Evolutionary conservation across 2,797 vertebrate species (phyloP), one percentile per base, ranked within the genome.

Genomic region (Gobio occitaniae): DNA sequence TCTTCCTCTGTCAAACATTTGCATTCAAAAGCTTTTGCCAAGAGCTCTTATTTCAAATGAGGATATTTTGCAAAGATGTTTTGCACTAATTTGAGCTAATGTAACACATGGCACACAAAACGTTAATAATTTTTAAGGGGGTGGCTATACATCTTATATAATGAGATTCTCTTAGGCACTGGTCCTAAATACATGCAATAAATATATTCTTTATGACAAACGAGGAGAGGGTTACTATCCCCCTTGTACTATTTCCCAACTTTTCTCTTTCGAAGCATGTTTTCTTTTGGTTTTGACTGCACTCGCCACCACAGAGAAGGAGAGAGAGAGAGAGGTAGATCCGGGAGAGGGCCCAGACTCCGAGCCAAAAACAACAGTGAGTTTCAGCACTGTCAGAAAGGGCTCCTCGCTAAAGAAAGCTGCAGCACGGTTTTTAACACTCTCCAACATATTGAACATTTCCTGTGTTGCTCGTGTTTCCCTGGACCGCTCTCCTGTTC

Each of bases 391-490:
- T 63, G 86, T 81, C 77, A 85, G 89, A 89, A 90, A 90, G 88
- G 83, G 89, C 87, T 92, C 87, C 89, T 90, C 48, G 41, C 84
- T 82, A 87, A 86, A 86, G 83, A 84, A 89, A 89, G 84, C 86
- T 80, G 47, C 86, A 65, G 83, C 90, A 89, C 87, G 44, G 90
- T 85, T 90, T 78, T 90, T 88, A 89, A 91, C 88, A 68, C 90
- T 87, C 89, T 87, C 80, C 92, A 92, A 94, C 94, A 94, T 93
- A 93, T 91, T 85, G 89, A 93, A 95, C 94, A 95, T 94, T 95
- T 95, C 94, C 94, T 94, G 93, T 92, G 89, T 92, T 91, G 89
- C 90, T 90, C 85, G 48, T 90, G 90, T 93, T 93, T 93, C 91
- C 90, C 90, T 88, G 86, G 88, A 89, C 85, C 79, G 77, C 84